Evolutionary conservation across 1,140 invertebrate genomes (phyloP), one percentile per base, ranked within the genome.

Genomic region (Pseudoatta argentina): DNA sequence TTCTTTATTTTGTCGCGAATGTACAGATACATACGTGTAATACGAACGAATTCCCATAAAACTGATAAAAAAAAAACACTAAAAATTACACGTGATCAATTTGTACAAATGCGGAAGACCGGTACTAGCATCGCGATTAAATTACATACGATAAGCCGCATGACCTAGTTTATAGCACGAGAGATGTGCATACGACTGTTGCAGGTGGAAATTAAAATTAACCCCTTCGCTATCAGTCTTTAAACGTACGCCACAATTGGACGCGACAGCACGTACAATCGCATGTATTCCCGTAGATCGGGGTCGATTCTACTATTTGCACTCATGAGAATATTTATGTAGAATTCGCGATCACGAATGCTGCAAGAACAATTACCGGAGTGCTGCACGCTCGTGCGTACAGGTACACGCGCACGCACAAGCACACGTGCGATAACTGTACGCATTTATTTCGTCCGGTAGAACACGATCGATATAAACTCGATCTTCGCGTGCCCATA

Each of bases 311-410:
- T 57, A 71, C 72, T 61, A 71, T 72, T 73, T 73, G 61, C 59
- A 48, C 57, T 77, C 63, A 21, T 57, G 24, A 61, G 30, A 83
- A 86, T 87, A 89, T 91, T 91, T 91, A 91, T 91, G 78, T 72
- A 64, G 30, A 71, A 85, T 73, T 76, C 86, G 82, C 87, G 69
- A 61, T 76, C 63, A 30, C 61, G 83, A 24, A 44, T 34, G 59
- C 53, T 57, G 79, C 69, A 73, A 83, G 55, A 83, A 83, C 73
- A 83, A 83, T 83, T 55, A 48, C 51, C 78, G 21, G 30, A 2
- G 14, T 30, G 78, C 48, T 30, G 78, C 48, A 53, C 16, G 75
- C 75, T 39, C 34, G 57, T 44, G 44, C 44, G 4, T 48, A 16
- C 21, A 44, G 51, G 30, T 6, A 6, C 30, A 6, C 30, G 30